These are phyloP conservation scores for Sturnira hondurensis DNA, from an alignment of 2,113 vertebrate species.

Conservation along the genomic window DNA sequence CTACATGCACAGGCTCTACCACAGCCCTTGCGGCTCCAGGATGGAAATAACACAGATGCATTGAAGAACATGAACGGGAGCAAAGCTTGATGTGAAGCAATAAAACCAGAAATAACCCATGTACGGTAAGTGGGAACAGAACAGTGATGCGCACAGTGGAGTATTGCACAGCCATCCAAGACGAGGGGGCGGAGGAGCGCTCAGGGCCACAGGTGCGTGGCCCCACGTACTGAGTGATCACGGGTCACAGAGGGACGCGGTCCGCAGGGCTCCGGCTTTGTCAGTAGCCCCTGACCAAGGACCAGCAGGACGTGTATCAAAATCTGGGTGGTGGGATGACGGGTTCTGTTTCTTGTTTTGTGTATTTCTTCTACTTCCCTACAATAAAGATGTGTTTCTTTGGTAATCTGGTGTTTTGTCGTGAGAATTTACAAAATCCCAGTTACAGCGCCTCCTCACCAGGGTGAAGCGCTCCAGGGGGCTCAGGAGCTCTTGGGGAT, in stretches of 20 bases:
- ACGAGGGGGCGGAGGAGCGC: neutral
- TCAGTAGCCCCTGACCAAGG: neutral
- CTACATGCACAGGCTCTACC: neutral
- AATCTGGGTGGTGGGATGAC: neutral
- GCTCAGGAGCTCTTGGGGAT: neutral
- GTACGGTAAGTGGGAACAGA: neutral
- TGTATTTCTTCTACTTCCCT: neutral
- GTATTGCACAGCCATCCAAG: neutral
- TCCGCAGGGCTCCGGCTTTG: rapidly evolving
- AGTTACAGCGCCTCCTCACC: neutral
- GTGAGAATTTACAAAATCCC: neutral
- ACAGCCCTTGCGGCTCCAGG: neutral
- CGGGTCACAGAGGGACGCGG: neutral
- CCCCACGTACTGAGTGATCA: neutral
- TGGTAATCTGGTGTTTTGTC: neutral
- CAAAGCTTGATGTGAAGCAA: neutral
- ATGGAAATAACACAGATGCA: rapidly evolving
- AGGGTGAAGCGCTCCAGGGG: neutral
- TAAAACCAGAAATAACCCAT: neutral
- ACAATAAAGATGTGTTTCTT: neutral
- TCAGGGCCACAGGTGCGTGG: neutral
- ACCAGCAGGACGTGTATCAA: neutral
- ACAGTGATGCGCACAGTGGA: rapidly evolving
- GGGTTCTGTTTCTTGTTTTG: neutral
- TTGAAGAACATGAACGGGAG: neutral